These are phyloP conservation scores for Acestrorhynchus altus DNA, from an alignment of 2,797 vertebrate genomes.

Conservation along the genomic window DNA sequence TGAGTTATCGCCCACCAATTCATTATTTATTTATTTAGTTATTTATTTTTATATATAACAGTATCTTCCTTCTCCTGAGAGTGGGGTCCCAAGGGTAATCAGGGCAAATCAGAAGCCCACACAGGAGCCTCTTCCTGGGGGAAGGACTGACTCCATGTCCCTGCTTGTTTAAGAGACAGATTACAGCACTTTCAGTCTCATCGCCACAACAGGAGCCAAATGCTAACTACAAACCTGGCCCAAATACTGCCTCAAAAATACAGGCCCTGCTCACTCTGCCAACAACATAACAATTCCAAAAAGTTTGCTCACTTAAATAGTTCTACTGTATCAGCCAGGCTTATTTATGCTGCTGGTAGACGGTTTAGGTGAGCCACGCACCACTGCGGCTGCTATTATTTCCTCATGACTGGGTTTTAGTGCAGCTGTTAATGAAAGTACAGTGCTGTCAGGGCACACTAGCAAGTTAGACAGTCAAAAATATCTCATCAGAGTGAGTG, in stretches of 20 bases:
- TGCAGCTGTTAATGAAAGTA: constrained; percentile 29
- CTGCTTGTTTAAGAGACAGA: constrained; percentile 62
- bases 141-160: constrained; percentile 49
- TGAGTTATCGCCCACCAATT: constrained; percentile 25
- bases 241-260: constrained; percentile 34
- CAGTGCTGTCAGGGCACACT: neutral
- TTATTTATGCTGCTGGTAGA: neutral
- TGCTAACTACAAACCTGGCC: constrained; percentile 47
- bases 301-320: constrained; percentile 12
- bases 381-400: constrained; percentile 1
- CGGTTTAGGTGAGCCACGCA: constrained; percentile 2
- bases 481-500: constrained; percentile 9
- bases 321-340: constrained; percentile 10
- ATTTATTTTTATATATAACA: constrained; percentile 31
- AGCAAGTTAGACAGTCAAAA: constrained; percentile 11
- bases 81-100: constrained; percentile 56
- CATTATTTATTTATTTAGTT: constrained; percentile 38
- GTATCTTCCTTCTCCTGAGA: constrained; percentile 33
- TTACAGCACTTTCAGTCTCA: constrained; percentile 54
- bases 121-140: constrained; percentile 45
- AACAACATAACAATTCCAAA: constrained; percentile 7
- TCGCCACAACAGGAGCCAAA: constrained; percentile 49
- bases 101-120: constrained; percentile 48
- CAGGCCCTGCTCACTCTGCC: constrained; percentile 1
- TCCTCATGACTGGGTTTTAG: constrained; percentile 16